Base-by-base conservation (phyloP, 2,113 vertebrate species). In the Pionites leucogaster region DNA sequence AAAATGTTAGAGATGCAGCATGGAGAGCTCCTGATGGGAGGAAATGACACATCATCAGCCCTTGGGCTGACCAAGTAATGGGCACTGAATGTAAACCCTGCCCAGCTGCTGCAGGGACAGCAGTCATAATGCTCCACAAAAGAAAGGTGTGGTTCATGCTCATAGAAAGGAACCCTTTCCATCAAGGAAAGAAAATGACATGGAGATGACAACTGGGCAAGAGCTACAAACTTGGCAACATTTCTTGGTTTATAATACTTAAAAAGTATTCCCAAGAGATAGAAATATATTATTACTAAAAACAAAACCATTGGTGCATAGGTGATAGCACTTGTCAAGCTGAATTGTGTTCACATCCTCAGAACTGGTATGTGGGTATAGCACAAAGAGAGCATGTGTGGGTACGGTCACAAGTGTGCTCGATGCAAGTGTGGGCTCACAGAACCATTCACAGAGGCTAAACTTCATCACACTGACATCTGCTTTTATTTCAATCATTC, bases 21-120 rank as follows among this genome's bases (percentile, higher is more conserved):
- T 0, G 24, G 2, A 28, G 80, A 76, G 80, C 76, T 86, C 93
- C 90, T 28, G 53, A 59, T 63, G 86, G 92, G 81, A 95, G 88
- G 80, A 94, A 96, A 89, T 93, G 72, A 91, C 86, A 93, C 76
- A 72, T 33, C 86, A 60, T 17, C 87, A 76, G 62, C 80, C 64
- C 77, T 77, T 75, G 31, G 74, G 93, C 80, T 49, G 75, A 82
- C 9, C 52, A 42, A 53, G 49, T 69, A 72, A 79, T 17, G 49
- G 81, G 81, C 72, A 39, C 22, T 31, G 57, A 78, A 83, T 13
- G 22, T 12, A 52, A 86, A 88, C 44, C 65, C 86, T 90, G 41
- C 55, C 76, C 77, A 44, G 55, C 9, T 42, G 86, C 72, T 72
- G 46, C 55, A 68, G 52, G 52, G 33, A 75, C 50, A 76, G 44